Base-by-base conservation (phyloP, 2,888 invertebrate genomes). In the Latrodectus elegans region DNA sequence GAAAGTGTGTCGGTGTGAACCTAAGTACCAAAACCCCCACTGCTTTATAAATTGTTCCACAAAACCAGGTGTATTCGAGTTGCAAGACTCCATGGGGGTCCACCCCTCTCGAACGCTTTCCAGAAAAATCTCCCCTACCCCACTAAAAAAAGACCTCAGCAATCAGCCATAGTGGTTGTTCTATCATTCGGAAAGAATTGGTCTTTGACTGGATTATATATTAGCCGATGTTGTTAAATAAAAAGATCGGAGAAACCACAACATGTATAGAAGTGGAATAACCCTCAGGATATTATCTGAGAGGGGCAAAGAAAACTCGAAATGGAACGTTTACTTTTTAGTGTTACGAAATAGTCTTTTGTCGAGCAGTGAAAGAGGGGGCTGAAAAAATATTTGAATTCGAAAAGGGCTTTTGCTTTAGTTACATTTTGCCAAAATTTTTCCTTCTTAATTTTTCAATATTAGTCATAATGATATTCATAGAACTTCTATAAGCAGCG, bases 151-250 rank as follows among this genome's bases (percentile, higher is more conserved):
- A 82, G 82, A 38, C 65, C 52, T 53, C 15, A 53, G 80, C 67
- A 78, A 78, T 70, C 76, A 72, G 51, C 71, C 72, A 71, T 84
- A 68, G 80, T 77, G 67, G 65, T 87, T 87, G 86, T 87, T 87
- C 86, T 87, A 72, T 81, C 72, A 81, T 52, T 53, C 49, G 86
- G 80, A 87, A 87, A 77, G 68, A 82, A 87, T 82, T 87, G 86
- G 76, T 67, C 26, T 81, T 87, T 87, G 53, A 87, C 81, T 67
- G 76, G 86, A 77, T 87, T 87, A 87, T 87, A 87, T 87, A 87
- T 87, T 87, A 81, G 86, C 67, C 52, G 22, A 81, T 87, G 86
- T 87, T 87, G 86, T 87, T 77, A 87, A 87, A 87, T 87, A 87
- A 81, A 78, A 87, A 87, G 86, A 73, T 80, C 81, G 81, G 73